Percentiles rank a stretch among this genome's conserved stretches.
These are phyloP conservation scores for Liparis tanakae DNA, from an alignment of 2,797 vertebrate species.

Conservation along the genomic window DNA sequence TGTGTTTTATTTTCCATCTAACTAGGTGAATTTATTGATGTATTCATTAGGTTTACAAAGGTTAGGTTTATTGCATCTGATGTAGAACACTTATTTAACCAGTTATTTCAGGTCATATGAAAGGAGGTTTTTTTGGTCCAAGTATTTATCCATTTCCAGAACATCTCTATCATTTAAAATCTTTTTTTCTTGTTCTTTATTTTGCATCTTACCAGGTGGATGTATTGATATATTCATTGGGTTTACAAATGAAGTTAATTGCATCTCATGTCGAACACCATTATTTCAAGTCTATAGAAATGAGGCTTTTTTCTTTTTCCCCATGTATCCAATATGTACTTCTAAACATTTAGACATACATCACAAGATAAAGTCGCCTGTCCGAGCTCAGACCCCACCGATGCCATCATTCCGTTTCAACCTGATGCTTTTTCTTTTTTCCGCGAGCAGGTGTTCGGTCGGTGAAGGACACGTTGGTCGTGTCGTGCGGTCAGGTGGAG, in stretches of 20 bases:
- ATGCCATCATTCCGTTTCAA: neutral
- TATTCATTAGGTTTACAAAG: too few relatives aligned
- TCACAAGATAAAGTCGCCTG: neutral
- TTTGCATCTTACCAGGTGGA: neutral
- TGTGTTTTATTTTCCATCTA: neutral
- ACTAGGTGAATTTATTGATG: neutral
- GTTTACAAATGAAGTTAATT: neutral
- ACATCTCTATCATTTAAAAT: too few relatives aligned
- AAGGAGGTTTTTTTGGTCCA: too few relatives aligned
- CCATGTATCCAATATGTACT: neutral
- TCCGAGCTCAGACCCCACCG: neutral
- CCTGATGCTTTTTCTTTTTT: neutral
- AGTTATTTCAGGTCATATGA: too few relatives aligned
- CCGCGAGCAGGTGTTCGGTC: neutral
- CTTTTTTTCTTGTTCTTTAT: neutral
- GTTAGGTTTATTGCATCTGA: neutral
- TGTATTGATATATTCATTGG: too few relatives aligned
- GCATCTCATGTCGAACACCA: neutral
- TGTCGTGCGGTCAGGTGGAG: slow-evolving; percentile 1
- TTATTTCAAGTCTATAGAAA: neutral
- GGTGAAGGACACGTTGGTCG: slow-evolving; percentile 17
- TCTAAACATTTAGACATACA: neutral
- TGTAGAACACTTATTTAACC: neutral
- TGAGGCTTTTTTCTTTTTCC: neutral
- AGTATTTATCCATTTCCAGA: too few relatives aligned